phyloP scores from a whole-genome alignment of 2,113 vertebrate species.

The Neopipo cinnamomea region DNA sequence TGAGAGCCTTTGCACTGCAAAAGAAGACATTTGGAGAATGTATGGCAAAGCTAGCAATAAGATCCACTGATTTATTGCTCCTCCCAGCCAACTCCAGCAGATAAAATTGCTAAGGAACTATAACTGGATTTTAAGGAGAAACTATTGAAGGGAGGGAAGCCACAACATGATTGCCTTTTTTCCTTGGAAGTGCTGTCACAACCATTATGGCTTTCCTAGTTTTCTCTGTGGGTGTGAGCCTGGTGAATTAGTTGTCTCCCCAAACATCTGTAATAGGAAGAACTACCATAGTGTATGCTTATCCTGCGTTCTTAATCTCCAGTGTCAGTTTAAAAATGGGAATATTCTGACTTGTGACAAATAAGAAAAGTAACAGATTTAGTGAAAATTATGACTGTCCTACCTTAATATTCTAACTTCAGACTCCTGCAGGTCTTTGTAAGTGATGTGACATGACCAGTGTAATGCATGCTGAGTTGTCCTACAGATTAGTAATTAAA shows the following conservation, averaged over 20 bases:
- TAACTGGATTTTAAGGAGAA: not conserved
- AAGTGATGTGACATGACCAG: not conserved
- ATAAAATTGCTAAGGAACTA: not conserved
- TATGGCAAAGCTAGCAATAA: not conserved
- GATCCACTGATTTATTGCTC: not conserved
- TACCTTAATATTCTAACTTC: not conserved
- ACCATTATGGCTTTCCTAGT: not conserved
- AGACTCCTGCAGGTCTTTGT: not conserved
- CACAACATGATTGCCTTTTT: not conserved
- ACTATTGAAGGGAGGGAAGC: not conserved
- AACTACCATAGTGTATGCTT: not conserved
- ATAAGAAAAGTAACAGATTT: not conserved
- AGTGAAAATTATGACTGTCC: not conserved
- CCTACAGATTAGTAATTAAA: not conserved
- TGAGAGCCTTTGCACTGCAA: not conserved
- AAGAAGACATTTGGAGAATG: not conserved
- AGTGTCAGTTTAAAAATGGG: not conserved
- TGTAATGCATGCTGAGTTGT: not conserved
- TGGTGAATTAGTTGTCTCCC: not conserved
- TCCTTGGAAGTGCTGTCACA: not conserved
- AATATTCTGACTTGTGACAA: not conserved
- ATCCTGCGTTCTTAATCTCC: not conserved
- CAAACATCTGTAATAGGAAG: not conserved
- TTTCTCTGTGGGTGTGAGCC: not conserved
- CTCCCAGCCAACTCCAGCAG: not conserved